phyloP scores from a whole-genome alignment of 2,888 invertebrate species.

The Tholera decimalis region DNA sequence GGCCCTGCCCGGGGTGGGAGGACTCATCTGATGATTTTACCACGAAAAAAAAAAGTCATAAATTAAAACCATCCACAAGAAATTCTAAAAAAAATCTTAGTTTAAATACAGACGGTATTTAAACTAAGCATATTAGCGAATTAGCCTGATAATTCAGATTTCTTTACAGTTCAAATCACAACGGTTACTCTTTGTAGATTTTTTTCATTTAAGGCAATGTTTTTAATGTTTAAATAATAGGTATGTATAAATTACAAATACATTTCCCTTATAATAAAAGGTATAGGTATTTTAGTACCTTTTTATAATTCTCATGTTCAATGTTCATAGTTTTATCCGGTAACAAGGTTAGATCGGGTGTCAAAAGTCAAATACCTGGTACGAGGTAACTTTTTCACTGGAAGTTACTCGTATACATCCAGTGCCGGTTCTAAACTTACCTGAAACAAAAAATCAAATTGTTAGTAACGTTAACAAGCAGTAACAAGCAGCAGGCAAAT shows the following conservation, averaged over 20 bases:
- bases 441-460: constrained; percentile 63
- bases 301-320: background rate
- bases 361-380: constrained; percentile 49
- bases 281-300: constrained; percentile 1
- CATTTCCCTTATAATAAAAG: constrained; percentile 12
- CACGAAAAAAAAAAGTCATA: too few species aligned
- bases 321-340: constrained; percentile 18
- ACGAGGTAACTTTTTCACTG: constrained; percentile 17
- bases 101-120: too few species aligned
- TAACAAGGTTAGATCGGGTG: constrained; percentile 47
- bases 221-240: too few species aligned
- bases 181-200: background rate
- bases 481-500: constrained; percentile 17
- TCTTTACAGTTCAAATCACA: background rate
- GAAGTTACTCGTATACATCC: constrained; percentile 35
- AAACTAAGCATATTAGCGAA: too few species aligned
- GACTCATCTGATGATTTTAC: too few species aligned
- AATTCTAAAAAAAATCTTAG: too few species aligned
- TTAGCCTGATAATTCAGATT: too few species aligned
- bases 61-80: too few species aligned
- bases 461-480: constrained; percentile 44
- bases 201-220: background rate
- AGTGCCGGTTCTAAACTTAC: constrained; percentile 63
- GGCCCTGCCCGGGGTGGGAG: too few species aligned
- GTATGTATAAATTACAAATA: background rate